Evolutionary conservation across 2,113 vertebrate species (phyloP).

Genomic region (Saguinus imperator): DNA sequence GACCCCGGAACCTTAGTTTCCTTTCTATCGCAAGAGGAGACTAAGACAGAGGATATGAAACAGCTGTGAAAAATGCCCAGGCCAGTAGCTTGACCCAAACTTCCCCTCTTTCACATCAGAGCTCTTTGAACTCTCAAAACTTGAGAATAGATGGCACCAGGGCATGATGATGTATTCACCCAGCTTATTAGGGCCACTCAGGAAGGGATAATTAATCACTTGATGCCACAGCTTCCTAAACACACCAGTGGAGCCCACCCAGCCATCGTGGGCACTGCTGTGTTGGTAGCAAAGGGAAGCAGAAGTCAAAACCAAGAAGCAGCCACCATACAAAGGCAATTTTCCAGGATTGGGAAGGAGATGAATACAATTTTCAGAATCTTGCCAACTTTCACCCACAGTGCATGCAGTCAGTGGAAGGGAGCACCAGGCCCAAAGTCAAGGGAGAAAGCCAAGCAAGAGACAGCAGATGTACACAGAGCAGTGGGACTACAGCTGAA

Average conservation of each 20-base stretch:
- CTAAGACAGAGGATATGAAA: background rate
- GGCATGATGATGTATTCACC: background rate
- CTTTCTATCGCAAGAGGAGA: background rate
- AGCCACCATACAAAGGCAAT: background rate
- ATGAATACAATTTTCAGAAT: background rate
- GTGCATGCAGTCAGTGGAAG: background rate
- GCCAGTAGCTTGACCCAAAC: background rate
- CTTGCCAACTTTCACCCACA: background rate
- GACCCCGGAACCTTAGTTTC: background rate
- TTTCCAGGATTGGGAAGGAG: background rate
- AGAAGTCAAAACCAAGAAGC: background rate
- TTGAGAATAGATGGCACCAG: background rate
- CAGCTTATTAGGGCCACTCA: background rate
- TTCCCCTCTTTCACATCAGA: background rate
- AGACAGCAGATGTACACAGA: background rate
- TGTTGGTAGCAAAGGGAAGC: background rate
- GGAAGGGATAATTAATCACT: background rate
- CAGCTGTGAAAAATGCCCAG: background rate
- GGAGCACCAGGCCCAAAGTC: background rate
- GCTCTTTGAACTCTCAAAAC: background rate
- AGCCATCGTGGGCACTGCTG: background rate
- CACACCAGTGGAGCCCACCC: background rate
- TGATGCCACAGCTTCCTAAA: background rate
- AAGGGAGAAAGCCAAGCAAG: background rate
- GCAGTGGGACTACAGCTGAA: background rate